Evolutionary conservation across 2,797 vertebrate genomes (phyloP), one percentile per base, ranked within the genome.

Genomic region (Spea hammondii): DNA sequence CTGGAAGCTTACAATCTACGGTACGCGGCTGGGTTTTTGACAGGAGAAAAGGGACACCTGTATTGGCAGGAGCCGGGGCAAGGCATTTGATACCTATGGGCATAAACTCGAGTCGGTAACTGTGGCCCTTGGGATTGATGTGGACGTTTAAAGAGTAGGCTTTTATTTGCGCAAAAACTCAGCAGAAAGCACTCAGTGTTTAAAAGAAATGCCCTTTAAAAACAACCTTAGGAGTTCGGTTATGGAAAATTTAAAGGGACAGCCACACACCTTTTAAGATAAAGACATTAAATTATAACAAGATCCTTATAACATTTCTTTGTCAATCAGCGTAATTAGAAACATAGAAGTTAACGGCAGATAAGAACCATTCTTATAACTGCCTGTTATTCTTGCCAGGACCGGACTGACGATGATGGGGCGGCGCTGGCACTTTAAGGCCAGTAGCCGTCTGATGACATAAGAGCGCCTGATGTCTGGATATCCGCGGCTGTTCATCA

Each of bases 21-120:
- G 49, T 10, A 6, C 6, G 59, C 32, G 46, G 69, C 4, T 6
- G 0, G 0, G 47, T 5, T 6, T 65, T n/a, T 73, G 76, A 72
- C 53, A 80, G 69, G 47, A 48, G 53, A 81, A 65, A 75, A 74
- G 64, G 68, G 13, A 70, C 83, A 82, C 77, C 77, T 72, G 80
- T 57, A 65, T 62, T 80, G 80, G 71, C 71, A 73, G 45, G 4
- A 46, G 45, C 50, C n/a, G 53, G 62, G 45, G 46, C 9, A 8
- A 10, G 44, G 48, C 65, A 73, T 72, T 72, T 49, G 59, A 68
- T 70, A 66, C 62, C 48, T 13, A 48, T 49, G 11, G 76, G 9
- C 54, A 17, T 13, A 72, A 68, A 60, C 32, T 64, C 32, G 47
- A 72, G 73, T 67, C 47, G 60, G 74, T 46, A 44, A 50, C 64